Percentiles rank a stretch among this genome's conserved stretches.
These are phyloP conservation scores for Hyposoter dolosus DNA, from an alignment of 2,888 invertebrate species.

Conservation along the genomic window DNA sequence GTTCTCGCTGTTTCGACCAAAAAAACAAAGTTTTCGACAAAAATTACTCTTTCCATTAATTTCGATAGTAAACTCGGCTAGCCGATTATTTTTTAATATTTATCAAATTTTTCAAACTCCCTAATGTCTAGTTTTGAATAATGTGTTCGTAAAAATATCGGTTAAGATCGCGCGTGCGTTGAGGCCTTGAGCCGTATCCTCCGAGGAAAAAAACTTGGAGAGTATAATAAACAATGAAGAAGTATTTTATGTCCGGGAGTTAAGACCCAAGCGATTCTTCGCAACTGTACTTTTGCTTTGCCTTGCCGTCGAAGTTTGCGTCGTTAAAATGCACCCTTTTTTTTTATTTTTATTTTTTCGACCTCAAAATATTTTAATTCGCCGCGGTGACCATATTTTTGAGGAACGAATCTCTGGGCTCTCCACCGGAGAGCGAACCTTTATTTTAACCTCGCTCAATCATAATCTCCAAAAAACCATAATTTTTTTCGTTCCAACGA, in stretches of 20 bases:
- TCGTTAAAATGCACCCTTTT: background rate
- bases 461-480: background rate
- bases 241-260: slow-evolving; percentile 35
- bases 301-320: background rate
- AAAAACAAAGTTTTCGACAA: too few species aligned
- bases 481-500: background rate
- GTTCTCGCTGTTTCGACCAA: too few species aligned
- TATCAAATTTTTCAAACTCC: too few species aligned
- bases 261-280: background rate
- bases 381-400: background rate
- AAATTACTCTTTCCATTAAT: too few species aligned
- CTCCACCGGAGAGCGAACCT: background rate
- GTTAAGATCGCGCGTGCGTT: slow-evolving; percentile 65
- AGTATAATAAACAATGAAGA: slow-evolving; percentile 52
- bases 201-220: slow-evolving; percentile 9
- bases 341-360: background rate
- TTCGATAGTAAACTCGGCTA: too few species aligned
- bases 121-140: background rate
- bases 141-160: slow-evolving; percentile 58
- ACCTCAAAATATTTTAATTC: background rate
- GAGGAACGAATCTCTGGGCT: background rate
- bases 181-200: background rate
- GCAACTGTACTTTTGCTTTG: background rate
- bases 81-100: too few species aligned
- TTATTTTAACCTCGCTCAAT: background rate